Evolutionary conservation across 2,113 vertebrate species (phyloP).

Genomic region (Balaeniceps rex): DNA sequence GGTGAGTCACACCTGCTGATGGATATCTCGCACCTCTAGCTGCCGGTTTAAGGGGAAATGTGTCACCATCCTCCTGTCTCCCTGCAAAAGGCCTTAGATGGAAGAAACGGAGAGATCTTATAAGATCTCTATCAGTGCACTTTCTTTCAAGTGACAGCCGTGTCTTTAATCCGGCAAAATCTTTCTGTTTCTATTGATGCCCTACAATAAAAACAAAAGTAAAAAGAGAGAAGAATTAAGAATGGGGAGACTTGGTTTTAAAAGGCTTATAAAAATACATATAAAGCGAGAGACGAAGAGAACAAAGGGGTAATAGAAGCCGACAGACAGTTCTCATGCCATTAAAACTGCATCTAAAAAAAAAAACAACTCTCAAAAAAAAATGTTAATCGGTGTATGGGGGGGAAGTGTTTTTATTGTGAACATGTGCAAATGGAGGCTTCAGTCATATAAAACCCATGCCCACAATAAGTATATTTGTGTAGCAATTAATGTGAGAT

Average conservation of each 20-base stretch:
- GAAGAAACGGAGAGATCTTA: background rate
- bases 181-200: constrained; percentile 47
- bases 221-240: constrained; percentile 45
- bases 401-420: constrained; percentile 59
- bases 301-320: constrained; percentile 54
- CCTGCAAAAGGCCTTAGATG: background rate
- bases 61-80: background rate
- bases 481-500: constrained; percentile 70
- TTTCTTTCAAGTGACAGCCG: constrained; percentile 18
- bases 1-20: background rate
- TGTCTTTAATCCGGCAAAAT: constrained; percentile 37
- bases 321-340: constrained; percentile 53
- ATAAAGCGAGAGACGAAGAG: constrained; percentile 15
- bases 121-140: background rate
- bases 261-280: constrained; percentile 69
- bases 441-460: constrained; percentile 21
- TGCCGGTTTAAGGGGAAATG: background rate
- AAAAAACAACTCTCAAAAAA: background rate
- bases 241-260: constrained; percentile 45
- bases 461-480: constrained; percentile 67
- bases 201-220: constrained; percentile 66
- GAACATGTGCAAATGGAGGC: constrained; percentile 69
- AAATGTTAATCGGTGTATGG: background rate
- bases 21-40: background rate
- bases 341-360: constrained; percentile 53